A percentile compares a stretch with the other conserved stretches of the same genome.
Conservation (phyloP, 2,797 vertebrate species). For the Podargus strigoides region DNA sequence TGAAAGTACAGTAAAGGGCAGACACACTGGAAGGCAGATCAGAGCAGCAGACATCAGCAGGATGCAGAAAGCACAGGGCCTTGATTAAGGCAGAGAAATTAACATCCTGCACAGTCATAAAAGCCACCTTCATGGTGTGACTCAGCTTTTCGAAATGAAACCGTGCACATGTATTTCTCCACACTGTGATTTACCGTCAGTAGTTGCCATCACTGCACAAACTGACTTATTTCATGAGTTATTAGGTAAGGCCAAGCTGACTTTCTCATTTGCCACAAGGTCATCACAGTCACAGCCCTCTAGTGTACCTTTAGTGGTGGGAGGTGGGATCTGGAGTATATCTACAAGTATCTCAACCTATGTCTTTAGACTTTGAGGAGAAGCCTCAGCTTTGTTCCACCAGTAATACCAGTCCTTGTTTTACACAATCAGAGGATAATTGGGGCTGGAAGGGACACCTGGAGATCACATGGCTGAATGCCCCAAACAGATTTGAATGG, state of each 20-base stretch:
- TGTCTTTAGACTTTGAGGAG: neutral
- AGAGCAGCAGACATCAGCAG: neutral
- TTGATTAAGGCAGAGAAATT: neutral
- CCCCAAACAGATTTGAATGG: fast-evolving
- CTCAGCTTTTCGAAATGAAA: neutral
- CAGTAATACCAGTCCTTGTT: neutral
- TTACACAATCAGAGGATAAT: neutral
- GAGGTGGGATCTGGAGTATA: fast-evolving
- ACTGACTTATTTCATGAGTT: neutral
- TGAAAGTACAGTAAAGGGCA: neutral
- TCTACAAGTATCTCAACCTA: neutral
- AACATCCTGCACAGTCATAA: neutral
- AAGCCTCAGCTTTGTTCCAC: neutral
- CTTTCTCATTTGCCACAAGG: neutral
- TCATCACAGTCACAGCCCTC: neutral
- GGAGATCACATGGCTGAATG: fast-evolving
- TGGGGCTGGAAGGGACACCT: neutral
- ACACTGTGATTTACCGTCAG: neutral
- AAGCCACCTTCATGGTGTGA: neutral
- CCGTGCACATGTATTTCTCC: neutral
- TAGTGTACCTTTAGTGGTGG: neutral
- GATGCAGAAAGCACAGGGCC: neutral
- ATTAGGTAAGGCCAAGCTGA: neutral
- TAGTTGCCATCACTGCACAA: neutral
- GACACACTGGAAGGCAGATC: neutral